Base-by-base conservation (phyloP, 53 echinoderm and acorn worm genomes). In the Zoroaster sp. region DNA sequence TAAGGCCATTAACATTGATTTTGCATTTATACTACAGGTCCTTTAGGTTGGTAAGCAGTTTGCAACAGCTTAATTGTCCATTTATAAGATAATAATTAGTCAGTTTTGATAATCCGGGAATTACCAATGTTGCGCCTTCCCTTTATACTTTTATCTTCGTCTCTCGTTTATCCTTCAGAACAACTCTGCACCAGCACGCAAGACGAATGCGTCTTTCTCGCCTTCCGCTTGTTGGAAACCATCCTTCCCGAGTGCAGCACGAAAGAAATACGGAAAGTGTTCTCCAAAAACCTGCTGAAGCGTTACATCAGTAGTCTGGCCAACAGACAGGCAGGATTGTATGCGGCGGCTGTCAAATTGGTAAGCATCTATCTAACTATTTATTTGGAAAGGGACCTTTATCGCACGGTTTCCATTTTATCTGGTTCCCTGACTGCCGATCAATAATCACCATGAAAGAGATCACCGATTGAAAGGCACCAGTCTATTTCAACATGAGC, bases 231-330 rank as follows among this genome's bases (percentile, higher is more conserved):
- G 73, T 66, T 94, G n/a, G 96, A 92, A 66, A 59, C 81, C 20
- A 77, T 91, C 20, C 80, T 94, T 18, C 94, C 94, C 6, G 33
- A 35, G 5, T 89, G 87, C 45, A 72, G 51, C 38, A 83, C 75
- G 15, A 36, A 94, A 17, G 89, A 92, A 18, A 81, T 94, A 36
- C 77, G 77, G 20, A 40, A 43, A 14, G 83, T 96, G 59, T 88
- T 96, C 70, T 90, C 92, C 23, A 83, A 76, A 69, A 92, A 87
- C 32, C 88, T 96, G 13, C 44, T 96, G 28, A 66, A 90, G 6
- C 30, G 82, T 52, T 87, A 82, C 73, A 87, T 96, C 70, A 94
- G 92, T 72, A 89, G 88, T 42, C 54, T 96, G 87, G 92, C 96
- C 32, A 91, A 94, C 82, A 93, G 91, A 83, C 91, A 91, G 79